Evolutionary conservation across 1,140 invertebrate genomes (phyloP).

Genomic region (Brachionus angularis): DNA sequence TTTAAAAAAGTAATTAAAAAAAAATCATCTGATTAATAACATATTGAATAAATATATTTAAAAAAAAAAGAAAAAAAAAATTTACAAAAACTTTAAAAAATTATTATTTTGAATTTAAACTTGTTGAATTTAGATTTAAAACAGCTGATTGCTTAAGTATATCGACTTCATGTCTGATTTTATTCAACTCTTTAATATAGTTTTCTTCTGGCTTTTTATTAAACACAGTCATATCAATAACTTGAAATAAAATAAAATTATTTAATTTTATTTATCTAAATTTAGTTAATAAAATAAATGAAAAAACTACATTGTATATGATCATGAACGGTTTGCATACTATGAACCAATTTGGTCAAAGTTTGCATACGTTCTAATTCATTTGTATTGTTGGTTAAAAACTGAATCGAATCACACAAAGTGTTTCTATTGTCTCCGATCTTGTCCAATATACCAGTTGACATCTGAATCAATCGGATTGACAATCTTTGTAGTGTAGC

Average conservation of each 20-base stretch:
- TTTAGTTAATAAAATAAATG: too few relatives aligned
- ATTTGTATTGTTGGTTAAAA: neutral
- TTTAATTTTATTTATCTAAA: neutral
- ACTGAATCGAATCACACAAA: slow-evolving; percentile 18
- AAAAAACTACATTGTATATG: slow-evolving; percentile 36
- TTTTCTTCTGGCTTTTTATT: slow-evolving; percentile 28
- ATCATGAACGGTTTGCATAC: slow-evolving; percentile 34
- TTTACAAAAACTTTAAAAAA: too few relatives aligned
- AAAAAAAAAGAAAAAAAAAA: too few relatives aligned
- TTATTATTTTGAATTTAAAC: too few relatives aligned
- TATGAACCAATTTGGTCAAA: slow-evolving; percentile 23
- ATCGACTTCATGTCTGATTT: slow-evolving; percentile 34
- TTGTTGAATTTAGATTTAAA: too few relatives aligned
- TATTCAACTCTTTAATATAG: slow-evolving; percentile 23
- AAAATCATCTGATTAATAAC: too few relatives aligned
- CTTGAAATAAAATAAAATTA: neutral
- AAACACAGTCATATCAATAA: slow-evolving; percentile 14
- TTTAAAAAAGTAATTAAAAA: too few relatives aligned
- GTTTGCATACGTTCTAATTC: slow-evolving; percentile 37
- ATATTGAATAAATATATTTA: too few relatives aligned
- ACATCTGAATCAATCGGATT: slow-evolving; percentile 41
- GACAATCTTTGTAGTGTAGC: slow-evolving; percentile 30
- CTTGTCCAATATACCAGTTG: slow-evolving; percentile 30
- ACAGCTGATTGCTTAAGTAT: slow-evolving; percentile 21
- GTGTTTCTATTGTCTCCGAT: slow-evolving; percentile 18